Base-by-base conservation (phyloP, 2,888 invertebrate species). In the Limenitis arthemis region DNA sequence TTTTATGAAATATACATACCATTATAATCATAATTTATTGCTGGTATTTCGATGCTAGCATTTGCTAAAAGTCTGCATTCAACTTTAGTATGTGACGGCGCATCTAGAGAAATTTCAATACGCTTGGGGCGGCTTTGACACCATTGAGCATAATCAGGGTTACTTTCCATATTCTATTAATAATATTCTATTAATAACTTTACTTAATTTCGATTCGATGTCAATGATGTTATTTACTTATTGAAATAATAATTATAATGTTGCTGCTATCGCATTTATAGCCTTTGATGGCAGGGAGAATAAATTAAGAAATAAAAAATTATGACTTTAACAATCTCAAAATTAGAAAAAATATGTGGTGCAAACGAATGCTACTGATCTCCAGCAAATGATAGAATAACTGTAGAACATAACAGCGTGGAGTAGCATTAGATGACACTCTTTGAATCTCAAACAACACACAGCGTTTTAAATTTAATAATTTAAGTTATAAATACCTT, bases 51-150 rank as follows among this genome's bases (percentile, higher is more conserved):
- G 8, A 43, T 9, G 12, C 33, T 43, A 6, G 33, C 43, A 33
- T 43, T 33, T 20, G 43, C 43, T 6, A 43, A 5, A 6, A 33
- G 20, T 33, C 32, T 43, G 9, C 86, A 76, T 5, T 93, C 86
- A 43, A 83, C 81, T 33, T 91, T 81, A 8, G 79, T 72, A 1
- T 85, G 1, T 33, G 20, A 84, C 9, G 72, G 68, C 1, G 73
- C 72, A 29, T 71, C 77, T 56, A 94, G 70, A 0, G 94, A 93
- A 47, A 96, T 72, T 8, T 93, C 89, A 64, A 95, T 91, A 46
- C 96, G 83, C 61, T 93, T 82, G 0, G 95, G 94, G 11, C 92
- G 83, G 0, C 92, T 92, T 1, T 94, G 89, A 72, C 95, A 94
- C 87, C 94, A 89, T 47, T 89, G 87, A 0, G 94, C 92, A 37